Base-by-base conservation (phyloP, 2,888 invertebrate genomes). In the Frankliniella intonsa region DNA sequence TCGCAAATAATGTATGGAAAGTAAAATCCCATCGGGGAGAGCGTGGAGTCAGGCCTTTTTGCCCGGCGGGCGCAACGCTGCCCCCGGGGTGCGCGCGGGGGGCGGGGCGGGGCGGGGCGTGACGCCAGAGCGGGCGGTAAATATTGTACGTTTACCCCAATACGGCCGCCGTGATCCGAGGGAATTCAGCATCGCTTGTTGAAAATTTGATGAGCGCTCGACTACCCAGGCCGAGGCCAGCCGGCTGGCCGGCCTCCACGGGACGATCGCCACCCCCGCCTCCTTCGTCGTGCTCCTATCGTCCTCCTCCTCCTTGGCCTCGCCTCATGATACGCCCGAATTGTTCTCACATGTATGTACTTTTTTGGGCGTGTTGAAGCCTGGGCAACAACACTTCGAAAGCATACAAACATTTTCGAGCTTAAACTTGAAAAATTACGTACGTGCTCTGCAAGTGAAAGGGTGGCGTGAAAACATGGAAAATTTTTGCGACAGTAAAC, bases 131-230 rank as follows among this genome's bases (percentile, higher is more conserved):
- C 3, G 38, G 38, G 69, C 69, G 69, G 69, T 76, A 76, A 76
- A 76, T 76, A 76, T 76, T 76, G 69, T 25, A 76, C 69, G 22
- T 76, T 76, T 22, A 22, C 69, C 69, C 69, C 69, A 76, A 76
- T 76, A 25, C 22, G 22, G 69, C 69, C 22, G 69, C 69, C 25
- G 69, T 25, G 69, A 76, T 76, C 69, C 69, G 69, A 25, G 69
- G 69, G 69, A 76, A 76, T 76, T 76, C 69, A 76, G 22, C 69
- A 76, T 76, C 69, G 69, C 69, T 76, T 76, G 22, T 76, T 76
- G 69, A 76, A 76, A 76, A 22, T 76, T 76, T 76, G n/a, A 76
- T 76, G 22, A 76, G 22, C 25, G 12, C 22, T 25, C 69, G 55
- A 55, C 55, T 19, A 19, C 55, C 38, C 38, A 38, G 38, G 5